Evolutionary conservation across 2,888 invertebrate species (phyloP), one percentile per base, ranked within the genome.

Genomic region (Stenotaenia linearis): DNA sequence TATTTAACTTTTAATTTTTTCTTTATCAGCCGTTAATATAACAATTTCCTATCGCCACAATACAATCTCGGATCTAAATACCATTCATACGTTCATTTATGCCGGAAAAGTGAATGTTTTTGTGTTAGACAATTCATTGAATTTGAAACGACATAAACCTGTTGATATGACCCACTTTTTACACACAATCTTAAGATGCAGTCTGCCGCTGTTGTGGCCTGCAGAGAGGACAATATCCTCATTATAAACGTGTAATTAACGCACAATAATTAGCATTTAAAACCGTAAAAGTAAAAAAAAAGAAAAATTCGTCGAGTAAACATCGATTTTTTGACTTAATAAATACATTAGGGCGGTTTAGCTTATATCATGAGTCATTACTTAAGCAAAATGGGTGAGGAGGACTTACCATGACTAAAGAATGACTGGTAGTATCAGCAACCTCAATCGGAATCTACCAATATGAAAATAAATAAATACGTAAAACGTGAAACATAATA

Each of bases 361-460:
- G 0, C 25, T 69, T 45, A 45, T 45, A 45, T n/a, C 45, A 23
- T 69, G 69, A 69, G 25, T 69, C 69, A 69, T 69, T 69, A 69
- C 69, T 69, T 69, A 69, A 69, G 69, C 25, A 69, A 69, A 69
- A 69, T 69, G 69, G 69, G 69, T 25, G 69, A 56, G 45, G 45
- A 69, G 69, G 69, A 69, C 69, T 69, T 69, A 69, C 69, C 69
- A 69, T 69, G 69, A 69, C 69, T 69, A 69, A 69, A 69, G 69
- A 69, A 25, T 69, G 28, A 69, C 69, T 69, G 25, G n/a, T 23
- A 28, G 69, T 69, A 28, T 69, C 69, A 28, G 28, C 69, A 28
- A 69, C 69, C 69, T 69, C 69, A 6, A 69, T 69, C 4, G 69
- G 69, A 69, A 12, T 69, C 69, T 69, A n/a, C 12, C 7, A 69